A percentile compares a stretch with the other conserved stretches of the same genome.
Conservation (phyloP, 2,113 vertebrate genomes). For the Ptyas mucosa region DNA sequence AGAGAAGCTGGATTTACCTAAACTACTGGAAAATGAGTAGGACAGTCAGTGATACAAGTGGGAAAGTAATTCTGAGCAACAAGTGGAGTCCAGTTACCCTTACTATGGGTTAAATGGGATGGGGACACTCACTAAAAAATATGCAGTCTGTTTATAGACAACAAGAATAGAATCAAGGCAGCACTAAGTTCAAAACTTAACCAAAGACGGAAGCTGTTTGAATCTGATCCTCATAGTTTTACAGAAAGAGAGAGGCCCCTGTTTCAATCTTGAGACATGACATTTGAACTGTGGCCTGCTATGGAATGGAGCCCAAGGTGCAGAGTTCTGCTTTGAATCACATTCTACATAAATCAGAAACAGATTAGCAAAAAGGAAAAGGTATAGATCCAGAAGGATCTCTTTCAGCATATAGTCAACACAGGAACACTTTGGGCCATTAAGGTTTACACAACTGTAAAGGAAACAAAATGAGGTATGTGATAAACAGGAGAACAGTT, state of each 20-base stretch:
- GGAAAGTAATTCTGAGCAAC: conserved; percentile 68
- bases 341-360: background rate
- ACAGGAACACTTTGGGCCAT: background rate
- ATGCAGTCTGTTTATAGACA: background rate
- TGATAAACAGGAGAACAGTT: background rate
- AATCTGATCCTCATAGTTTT: background rate
- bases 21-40: conserved; percentile 24
- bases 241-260: background rate
- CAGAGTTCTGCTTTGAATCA: background rate
- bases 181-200: background rate
- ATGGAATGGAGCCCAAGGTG: background rate
- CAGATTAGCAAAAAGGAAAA: background rate
- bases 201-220: accelerated
- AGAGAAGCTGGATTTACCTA: conserved; percentile 38
- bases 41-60: conserved; percentile 53
- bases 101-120: background rate
- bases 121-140: background rate
- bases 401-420: background rate
- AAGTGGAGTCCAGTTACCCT: conserved; percentile 70
- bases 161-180: background rate
- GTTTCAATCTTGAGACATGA: background rate
- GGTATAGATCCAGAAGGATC: background rate
- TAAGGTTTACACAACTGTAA: background rate
- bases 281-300: background rate
- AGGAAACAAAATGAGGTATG: background rate